Conservation (phyloP, 37 sponge, comb jelly and placozoan genomes). For the Tethya wilhelma region DNA sequence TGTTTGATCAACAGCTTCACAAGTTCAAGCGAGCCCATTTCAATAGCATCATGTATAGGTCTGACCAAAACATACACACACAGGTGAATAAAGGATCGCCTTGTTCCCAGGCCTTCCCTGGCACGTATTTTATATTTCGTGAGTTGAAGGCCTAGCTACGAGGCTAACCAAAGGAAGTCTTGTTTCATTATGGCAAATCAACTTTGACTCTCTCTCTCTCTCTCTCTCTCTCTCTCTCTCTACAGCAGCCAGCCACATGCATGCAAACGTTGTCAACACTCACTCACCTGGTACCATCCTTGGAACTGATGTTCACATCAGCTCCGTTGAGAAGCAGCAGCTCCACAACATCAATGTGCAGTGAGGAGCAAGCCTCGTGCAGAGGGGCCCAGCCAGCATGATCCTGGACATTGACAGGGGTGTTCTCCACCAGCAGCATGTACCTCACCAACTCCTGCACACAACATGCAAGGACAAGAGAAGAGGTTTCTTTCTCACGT, state of each 20-base stretch:
- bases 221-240: slow-evolving; percentile 19
- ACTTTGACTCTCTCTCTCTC: not conserved
- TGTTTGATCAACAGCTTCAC: slow-evolving; percentile 62
- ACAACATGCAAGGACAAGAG: not conserved
- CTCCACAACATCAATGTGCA: slow-evolving; percentile 44
- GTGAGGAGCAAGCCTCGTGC: slow-evolving; percentile 80
- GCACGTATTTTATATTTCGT: no score
- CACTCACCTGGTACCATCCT: slow-evolving; percentile 82
- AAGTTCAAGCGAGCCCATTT: slow-evolving; percentile 51
- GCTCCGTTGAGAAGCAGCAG: slow-evolving; percentile 78
- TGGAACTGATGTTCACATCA: slow-evolving; percentile 63
- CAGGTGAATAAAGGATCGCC: not conserved
- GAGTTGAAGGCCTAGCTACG: no score
- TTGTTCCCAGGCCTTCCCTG: no score
- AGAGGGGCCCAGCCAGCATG: slow-evolving; percentile 91
- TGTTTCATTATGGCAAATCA: not conserved
- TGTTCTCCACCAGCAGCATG: slow-evolving; percentile 35
- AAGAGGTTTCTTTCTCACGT: no score
- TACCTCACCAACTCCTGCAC: slow-evolving; percentile 74
- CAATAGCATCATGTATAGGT: slow-evolving; percentile 93
- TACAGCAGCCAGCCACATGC: not conserved
- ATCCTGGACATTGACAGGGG: slow-evolving; percentile 65
- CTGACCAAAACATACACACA: slow-evolving; percentile 6
- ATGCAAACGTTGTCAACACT: not conserved
- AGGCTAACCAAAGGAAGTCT: no score